Percentiles rank a stretch among this genome's conserved stretches.
Evolutionary conservation across 1,140 invertebrate species (phyloP).

Genomic region (Zaprionus camerounensis): DNA sequence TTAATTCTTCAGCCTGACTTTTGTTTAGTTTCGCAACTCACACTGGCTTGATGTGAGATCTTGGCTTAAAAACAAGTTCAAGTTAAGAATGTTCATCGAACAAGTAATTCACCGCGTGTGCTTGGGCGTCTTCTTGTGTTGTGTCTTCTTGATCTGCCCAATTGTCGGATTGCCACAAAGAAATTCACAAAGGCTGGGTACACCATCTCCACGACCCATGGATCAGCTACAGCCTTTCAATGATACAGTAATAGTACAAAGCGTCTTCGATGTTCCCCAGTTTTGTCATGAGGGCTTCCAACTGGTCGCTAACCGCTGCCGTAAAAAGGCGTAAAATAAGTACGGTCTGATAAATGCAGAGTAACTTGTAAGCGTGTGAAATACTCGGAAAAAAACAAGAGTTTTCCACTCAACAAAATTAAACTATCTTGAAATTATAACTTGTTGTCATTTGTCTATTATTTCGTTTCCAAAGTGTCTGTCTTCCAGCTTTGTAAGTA

Average conservation of each 20-base stretch:
- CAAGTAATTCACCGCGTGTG: conserved; percentile 2
- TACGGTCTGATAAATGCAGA: neutral
- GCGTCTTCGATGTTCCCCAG: conserved; percentile 16
- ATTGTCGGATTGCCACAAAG: neutral
- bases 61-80: neutral
- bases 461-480: neutral
- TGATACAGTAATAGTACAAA: conserved; percentile 7
- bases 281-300: conserved; percentile 21
- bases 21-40: conserved; percentile 22
- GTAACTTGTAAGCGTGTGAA: neutral
- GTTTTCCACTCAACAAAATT: neutral
- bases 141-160: neutral
- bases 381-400: neutral
- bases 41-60: conserved; percentile 15
- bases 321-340: conserved; percentile 13
- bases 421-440: neutral
- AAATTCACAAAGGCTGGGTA: no score
- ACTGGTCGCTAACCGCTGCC: conserved; percentile 30
- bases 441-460: neutral
- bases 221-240: neutral
- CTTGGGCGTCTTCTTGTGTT: conserved; percentile 18
- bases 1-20: neutral
- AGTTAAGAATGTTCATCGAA: conserved; percentile 1
- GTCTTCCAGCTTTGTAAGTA: neutral
- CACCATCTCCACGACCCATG: neutral